Evolutionary conservation across 2,113 vertebrate genomes (phyloP).

Genomic region (Phrynosoma platyrhinos): DNA sequence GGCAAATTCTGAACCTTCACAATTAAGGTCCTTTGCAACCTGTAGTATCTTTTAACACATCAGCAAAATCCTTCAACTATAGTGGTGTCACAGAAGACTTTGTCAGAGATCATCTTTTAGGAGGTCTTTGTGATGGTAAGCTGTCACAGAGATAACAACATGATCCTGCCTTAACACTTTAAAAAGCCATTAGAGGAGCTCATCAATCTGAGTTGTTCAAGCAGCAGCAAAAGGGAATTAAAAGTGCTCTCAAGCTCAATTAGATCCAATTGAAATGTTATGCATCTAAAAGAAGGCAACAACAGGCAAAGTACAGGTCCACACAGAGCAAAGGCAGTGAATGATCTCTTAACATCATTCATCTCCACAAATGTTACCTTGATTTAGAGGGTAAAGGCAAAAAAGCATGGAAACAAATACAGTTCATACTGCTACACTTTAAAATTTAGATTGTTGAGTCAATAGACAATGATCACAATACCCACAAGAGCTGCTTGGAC

Average conservation of each 20-base stretch:
- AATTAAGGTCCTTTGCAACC: neutral
- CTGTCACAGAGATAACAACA: neutral
- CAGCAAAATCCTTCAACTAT: neutral
- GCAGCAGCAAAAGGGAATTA: neutral
- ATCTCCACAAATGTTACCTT: neutral
- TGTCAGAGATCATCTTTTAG: neutral
- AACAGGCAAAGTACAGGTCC: neutral
- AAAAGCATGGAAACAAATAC: neutral
- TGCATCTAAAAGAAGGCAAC: neutral
- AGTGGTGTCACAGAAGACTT: neutral
- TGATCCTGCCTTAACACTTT: neutral
- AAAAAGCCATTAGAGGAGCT: neutral
- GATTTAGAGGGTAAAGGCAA: neutral
- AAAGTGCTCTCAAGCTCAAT: neutral
- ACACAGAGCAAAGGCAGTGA: neutral
- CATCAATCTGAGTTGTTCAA: neutral
- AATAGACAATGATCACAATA: neutral
- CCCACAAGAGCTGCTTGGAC: neutral
- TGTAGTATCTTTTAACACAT: neutral
- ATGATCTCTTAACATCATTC: neutral
- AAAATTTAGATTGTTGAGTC: neutral
- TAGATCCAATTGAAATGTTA: neutral
- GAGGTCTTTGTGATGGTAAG: neutral
- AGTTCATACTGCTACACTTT: neutral
- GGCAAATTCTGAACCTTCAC: neutral